Base-by-base conservation (phyloP, 2,888 invertebrate species). In the Thymelicus lineola region DNA sequence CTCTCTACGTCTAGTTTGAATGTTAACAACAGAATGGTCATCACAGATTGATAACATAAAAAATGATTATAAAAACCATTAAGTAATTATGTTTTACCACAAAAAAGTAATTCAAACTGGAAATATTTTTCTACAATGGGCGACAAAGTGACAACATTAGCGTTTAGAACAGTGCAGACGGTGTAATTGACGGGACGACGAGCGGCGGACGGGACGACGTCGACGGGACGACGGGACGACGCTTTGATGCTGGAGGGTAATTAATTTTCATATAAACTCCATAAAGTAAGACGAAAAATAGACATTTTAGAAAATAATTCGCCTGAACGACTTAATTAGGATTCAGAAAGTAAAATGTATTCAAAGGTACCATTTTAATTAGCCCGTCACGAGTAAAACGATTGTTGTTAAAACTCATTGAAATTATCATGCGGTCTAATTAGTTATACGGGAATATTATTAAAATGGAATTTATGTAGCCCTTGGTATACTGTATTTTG, bases 191-290 rank as follows among this genome's bases (percentile, higher is more conserved):
- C 66, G 66, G 46, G 38, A 20, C 28, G 28, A 28, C 28, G 28
- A 28, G 28, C 28, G 59, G 9, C 42, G 12, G 42, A 38, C 42
- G 42, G 42, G 20, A 10, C 7, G 6, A 10, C 4, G 9, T 5
- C 10, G 53, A 10, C 12, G 9, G 20, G 7, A 10, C 9, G 9
- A 50, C 50, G 57, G 62, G 17, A 45, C 57, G 53, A 42, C 20
- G 36, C 63, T 63, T 36, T 58, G 68, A 68, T 57, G 61, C 57
- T 48, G n/a, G 53, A 36, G 17, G 67, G 57, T 63, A 69, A 69
- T 69, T 69, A 69, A 69, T 69, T 69, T 69, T 63, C 69, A 69
- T 69, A 63, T 68, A 58, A 69, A 63, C 69, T 57, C 48, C 58
- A 57, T 63, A 69, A 63, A 63, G 48, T 63, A 48, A 36, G 62